phyloP scores from a whole-genome alignment of 2,113 vertebrate genomes.

The Eretmochelys imbricata region DNA sequence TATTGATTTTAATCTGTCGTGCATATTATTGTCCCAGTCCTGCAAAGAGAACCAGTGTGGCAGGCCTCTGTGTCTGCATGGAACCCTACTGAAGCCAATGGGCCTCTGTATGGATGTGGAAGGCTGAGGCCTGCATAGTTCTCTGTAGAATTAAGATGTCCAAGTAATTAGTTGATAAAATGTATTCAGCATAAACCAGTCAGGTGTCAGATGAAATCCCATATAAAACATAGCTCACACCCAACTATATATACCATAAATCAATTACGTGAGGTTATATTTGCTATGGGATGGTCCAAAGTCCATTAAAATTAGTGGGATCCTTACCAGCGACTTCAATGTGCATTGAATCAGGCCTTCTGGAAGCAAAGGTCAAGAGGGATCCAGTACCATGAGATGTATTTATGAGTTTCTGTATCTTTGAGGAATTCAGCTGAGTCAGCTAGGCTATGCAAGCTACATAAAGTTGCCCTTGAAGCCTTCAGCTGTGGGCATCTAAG shows the following conservation, averaged over 20 bases:
- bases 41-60: background rate
- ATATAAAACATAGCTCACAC: background rate
- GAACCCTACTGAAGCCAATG: background rate
- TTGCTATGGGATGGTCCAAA: background rate
- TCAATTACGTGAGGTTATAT: background rate
- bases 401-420: no score
- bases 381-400: no score
- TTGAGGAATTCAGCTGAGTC: background rate
- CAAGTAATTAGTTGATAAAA: background rate
- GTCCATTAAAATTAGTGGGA: background rate
- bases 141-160: background rate
- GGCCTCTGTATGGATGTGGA: background rate
- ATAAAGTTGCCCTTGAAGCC: background rate
- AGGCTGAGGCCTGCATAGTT: background rate
- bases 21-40: background rate
- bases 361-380: background rate
- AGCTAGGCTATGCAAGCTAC: background rate
- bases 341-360: background rate
- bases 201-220: background rate
- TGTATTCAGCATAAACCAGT: background rate
- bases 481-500: background rate
- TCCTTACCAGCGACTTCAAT: background rate
- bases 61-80: accelerated
- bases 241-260: background rate
- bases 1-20: accelerated